A percentile compares a stretch with the other conserved stretches of the same genome.
Evolutionary conservation across 2,888 invertebrate species (phyloP).

Genomic region (Elmis aenea): DNA sequence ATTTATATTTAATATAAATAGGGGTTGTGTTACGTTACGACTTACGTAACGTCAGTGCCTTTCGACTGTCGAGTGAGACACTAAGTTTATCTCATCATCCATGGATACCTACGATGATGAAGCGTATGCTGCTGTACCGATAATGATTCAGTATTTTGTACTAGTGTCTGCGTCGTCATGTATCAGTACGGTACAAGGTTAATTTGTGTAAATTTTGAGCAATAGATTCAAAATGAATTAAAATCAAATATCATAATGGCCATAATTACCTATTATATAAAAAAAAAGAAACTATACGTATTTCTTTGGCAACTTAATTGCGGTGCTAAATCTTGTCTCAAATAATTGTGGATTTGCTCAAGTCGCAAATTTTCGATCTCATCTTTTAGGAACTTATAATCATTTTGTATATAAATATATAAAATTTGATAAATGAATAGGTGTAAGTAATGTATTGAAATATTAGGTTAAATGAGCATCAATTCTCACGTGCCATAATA

Average conservation of each 20-base stretch:
- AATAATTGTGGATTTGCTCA: no score
- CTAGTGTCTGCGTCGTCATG: conserved; percentile 16
- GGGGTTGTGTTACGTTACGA: conserved; percentile 46
- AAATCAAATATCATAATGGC: conserved; percentile 42
- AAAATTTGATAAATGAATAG: conserved; percentile 9
- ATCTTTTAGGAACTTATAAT: no score
- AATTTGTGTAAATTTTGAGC: conserved; percentile 35
- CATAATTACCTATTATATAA: no score
- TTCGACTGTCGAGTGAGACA: conserved; percentile 49
- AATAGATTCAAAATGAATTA: conserved; percentile 46
- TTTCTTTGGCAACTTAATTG: conserved; percentile 20
- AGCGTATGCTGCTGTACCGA: conserved; percentile 28
- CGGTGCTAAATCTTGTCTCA: no score
- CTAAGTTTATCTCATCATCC: conserved; percentile 28
- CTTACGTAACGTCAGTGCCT: conserved; percentile 47
- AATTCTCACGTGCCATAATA: no score
- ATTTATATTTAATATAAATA: conserved; percentile 39
- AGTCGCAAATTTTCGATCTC: no score
- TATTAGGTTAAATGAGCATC: conserved; percentile 7
- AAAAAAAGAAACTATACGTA: conserved; percentile 31
- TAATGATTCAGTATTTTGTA: conserved; percentile 35
- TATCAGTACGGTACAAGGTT: no score
- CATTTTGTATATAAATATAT: conserved; percentile 2
- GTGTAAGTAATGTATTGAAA: conserved; percentile 5
- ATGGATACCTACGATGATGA: neutral